Evolutionary conservation across 2,113 vertebrate species (phyloP), one percentile per base, ranked within the genome.

Genomic region (Tauraco erythrolophus): DNA sequence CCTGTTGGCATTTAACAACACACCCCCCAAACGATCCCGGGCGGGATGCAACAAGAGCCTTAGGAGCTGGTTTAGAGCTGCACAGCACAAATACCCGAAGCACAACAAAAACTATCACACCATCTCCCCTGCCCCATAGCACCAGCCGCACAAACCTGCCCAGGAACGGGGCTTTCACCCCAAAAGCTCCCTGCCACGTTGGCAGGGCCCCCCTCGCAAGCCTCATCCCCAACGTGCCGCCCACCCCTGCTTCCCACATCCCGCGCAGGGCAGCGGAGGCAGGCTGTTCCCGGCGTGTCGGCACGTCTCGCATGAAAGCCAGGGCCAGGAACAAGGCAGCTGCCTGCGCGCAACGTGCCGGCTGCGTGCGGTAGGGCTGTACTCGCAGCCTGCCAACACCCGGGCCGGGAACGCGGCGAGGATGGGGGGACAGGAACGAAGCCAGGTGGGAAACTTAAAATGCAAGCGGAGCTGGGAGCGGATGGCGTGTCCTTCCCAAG

Each of bases 361-460:
- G 69, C 95, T 71, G 94, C 87, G 96, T 95, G 96, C 17, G 97
- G 93, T 83, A 61, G 88, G 91, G 86, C 92, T 97, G 97, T 97
- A 53, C 97, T 96, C 92, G 1, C 71, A 19, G 93, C 79, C 91
- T 97, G 97, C 97, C 97, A 97, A 74, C 93, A 84, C 12, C 93
- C 80, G 13, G 61, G 76, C 92, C 46, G 60, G 92, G 92, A 93
- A 66, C 92, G 48, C 76, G 8, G 92, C 14, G n/a, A 54, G 71
- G 82, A 74, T 19, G 83, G 85, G 57, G 7, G 28, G 35, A 50
- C 77, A 46, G 90, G 60, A 89, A 81, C 13, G 17, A 4, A 82
- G 83, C 92, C 91, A 30, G 84, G 82, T 56, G 94, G 61, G 80
- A 92, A 93, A 96, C 78, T 96, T 86, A 62, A 89, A 86, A 88